Conservation (phyloP, 2,888 invertebrate genomes). For the Nematopogon swammerdamellus region DNA sequence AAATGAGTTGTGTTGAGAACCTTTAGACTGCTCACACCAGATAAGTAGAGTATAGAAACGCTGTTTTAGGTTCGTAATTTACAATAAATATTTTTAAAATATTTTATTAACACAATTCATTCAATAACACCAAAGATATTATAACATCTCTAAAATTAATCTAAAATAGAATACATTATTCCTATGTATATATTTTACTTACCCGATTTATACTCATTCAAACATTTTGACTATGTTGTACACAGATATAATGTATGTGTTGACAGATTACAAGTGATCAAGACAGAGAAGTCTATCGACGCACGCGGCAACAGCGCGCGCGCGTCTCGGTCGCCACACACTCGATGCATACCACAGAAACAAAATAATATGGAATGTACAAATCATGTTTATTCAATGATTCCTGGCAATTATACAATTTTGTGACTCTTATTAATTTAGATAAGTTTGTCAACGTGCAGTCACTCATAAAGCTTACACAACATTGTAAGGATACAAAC, state of each 20-base stretch:
- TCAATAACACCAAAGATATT: conserved; percentile 58
- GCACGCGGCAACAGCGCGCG: background rate
- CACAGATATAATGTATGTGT: conserved; percentile 41
- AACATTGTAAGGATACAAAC: conserved; percentile 27
- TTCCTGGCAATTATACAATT: conserved; percentile 57
- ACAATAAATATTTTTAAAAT: conserved; percentile 51
- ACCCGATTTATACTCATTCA: conserved; percentile 55
- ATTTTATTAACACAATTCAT: conserved; percentile 61
- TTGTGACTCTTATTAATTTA: conserved; percentile 38
- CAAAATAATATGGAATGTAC: conserved; percentile 78
- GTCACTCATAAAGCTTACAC: conserved; percentile 15
- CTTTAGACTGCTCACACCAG: too few relatives aligned
- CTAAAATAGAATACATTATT: conserved; percentile 55
- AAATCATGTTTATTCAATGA: conserved; percentile 70
- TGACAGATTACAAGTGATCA: background rate
- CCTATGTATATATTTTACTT: conserved; percentile 44
- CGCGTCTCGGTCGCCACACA: background rate
- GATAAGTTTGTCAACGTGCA: conserved; percentile 17
- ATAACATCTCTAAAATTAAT: conserved; percentile 58
- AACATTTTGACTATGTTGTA: conserved; percentile 54
- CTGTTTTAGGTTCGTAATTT: conserved; percentile 32
- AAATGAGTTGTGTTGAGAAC: too few relatives aligned
- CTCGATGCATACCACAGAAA: conserved; percentile 31
- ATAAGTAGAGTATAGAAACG: too few relatives aligned
- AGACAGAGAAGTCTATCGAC: background rate